phyloP scores from a whole-genome alignment of 2,888 invertebrate genomes.

The Nemapogon koenigi region DNA sequence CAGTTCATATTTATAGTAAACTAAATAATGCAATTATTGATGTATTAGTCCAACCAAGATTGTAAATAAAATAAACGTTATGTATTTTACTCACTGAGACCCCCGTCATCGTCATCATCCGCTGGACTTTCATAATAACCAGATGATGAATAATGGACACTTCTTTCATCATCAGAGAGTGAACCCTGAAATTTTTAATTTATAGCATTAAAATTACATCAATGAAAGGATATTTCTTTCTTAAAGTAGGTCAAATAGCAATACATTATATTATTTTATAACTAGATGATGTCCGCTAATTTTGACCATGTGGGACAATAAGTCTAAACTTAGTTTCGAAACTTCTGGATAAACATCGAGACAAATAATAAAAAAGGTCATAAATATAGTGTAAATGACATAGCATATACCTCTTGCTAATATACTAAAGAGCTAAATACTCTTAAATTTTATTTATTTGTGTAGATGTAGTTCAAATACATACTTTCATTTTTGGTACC shows the following conservation, averaged over 20 bases:
- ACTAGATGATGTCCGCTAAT: too few relatives aligned
- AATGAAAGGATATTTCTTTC: too few relatives aligned
- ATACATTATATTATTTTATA: too few relatives aligned
- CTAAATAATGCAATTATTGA: slow-evolving; percentile 10
- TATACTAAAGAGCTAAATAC: too few relatives aligned
- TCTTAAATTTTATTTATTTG: too few relatives aligned
- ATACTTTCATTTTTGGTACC: slow-evolving; percentile 52
- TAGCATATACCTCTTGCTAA: too few relatives aligned
- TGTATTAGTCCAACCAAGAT: too few relatives aligned
- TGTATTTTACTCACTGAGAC: slow-evolving; percentile 39
- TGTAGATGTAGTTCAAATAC: too few relatives aligned
- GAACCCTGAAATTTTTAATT: slow-evolving; percentile 48
- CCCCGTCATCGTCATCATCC: slow-evolving; percentile 69
- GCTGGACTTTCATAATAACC: slow-evolving; percentile 78
- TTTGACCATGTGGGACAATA: too few relatives aligned
- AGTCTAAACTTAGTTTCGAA: too few relatives aligned
- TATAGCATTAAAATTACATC: slow-evolving; percentile 13
- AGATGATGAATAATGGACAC: slow-evolving; percentile 75
- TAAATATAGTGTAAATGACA: too few relatives aligned
- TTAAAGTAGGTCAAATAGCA: too few relatives aligned
- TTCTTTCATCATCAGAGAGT: slow-evolving; percentile 72
- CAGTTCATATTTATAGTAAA: background rate
- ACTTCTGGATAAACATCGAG: background rate
- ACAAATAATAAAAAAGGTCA: background rate
- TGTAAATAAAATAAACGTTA: background rate